Evolutionary conservation across 2,113 vertebrate genomes (phyloP), one percentile per base, ranked within the genome.

Genomic region (Syngnathoides biaculeatus): DNA sequence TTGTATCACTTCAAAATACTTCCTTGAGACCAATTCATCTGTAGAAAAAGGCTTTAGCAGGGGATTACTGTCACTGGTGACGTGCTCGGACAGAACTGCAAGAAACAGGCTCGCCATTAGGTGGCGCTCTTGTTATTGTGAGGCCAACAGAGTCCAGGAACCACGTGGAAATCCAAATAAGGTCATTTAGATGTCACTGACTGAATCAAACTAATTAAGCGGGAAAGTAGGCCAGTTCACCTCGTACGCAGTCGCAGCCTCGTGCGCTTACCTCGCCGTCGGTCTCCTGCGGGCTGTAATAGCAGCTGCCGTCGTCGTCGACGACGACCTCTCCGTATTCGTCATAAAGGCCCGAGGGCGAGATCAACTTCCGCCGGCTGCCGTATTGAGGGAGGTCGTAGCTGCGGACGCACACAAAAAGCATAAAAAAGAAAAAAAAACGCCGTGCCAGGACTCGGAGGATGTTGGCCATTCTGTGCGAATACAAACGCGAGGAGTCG

Each of bases 301-400:
- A 97, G 78, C 94, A 97, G 68, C 94, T 92, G 65, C 92, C 94
- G 0, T 98, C 95, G 0, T 91, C 92, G 70, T 98, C 96, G 42
- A 94, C 92, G n/a, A 98, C 88, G 0, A 97, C 93, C 69, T 99
- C 97, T 42, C 97, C 96, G 1, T 97, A 98, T 73, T 98, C 97
- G 14, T 99, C 96, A 1, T 94, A 98, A 83, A 94, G 93, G 38
- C 93, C 95, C 0, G 93, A 80, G 0, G 97, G 96, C 2, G 97
- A 96, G 75, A 99, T 91, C 82, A 98, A 68, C 59, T 97, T 94
- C 42, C 96, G 94, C 15, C 96, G 95, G 80, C 97, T 99, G 85
- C 97, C 96, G 0, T 98, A 99, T 62, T 98, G 95, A 67, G 97
- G 96, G 82, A 98, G 92, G 59, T 98, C 97, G 61, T 98, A 99